phyloP scores from a whole-genome alignment of 2,797 vertebrate genomes.

The Lindbergichthys nudifrons region DNA sequence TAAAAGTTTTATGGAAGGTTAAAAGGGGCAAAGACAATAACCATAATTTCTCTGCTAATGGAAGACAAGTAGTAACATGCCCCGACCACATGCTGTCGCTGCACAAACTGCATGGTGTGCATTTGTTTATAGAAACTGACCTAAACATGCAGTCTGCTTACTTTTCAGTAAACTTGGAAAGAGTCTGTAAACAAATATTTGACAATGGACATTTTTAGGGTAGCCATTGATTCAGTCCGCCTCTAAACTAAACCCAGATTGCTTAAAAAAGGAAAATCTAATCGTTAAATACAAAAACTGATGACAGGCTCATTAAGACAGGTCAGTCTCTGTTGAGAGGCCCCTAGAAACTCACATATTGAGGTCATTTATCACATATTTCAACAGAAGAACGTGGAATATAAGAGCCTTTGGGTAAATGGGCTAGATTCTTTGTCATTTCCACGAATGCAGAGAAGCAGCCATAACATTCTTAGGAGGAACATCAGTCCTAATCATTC shows the following conservation, averaged over 20 bases:
- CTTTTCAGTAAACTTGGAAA: neutral
- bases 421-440: slow-evolving; percentile 48
- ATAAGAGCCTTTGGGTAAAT: slow-evolving; percentile 30
- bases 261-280: neutral
- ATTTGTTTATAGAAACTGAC: slow-evolving; percentile 58
- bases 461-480: slow-evolving; percentile 13
- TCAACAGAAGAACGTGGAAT: slow-evolving; percentile 42
- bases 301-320: slow-evolving; percentile 42
- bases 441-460: slow-evolving; percentile 22
- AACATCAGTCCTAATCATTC: neutral
- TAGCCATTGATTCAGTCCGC: neutral
- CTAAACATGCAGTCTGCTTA: slow-evolving; percentile 44
- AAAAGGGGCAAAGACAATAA: neutral
- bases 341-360: slow-evolving; percentile 42
- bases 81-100: slow-evolving; percentile 55
- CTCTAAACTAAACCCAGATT: neutral
- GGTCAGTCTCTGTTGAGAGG: slow-evolving; percentile 28
- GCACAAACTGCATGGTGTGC: slow-evolving; percentile 21
- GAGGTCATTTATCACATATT: slow-evolving; percentile 56
- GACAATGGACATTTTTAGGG: no score
- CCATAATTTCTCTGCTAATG: neutral
- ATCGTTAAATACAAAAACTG: slow-evolving; percentile 8
- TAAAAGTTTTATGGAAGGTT: neutral
- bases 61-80: slow-evolving; percentile 20
- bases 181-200: neutral